Evolutionary conservation across 2,888 invertebrate species (phyloP), one percentile per base, ranked within the genome.

Genomic region (Nezara viridula): DNA sequence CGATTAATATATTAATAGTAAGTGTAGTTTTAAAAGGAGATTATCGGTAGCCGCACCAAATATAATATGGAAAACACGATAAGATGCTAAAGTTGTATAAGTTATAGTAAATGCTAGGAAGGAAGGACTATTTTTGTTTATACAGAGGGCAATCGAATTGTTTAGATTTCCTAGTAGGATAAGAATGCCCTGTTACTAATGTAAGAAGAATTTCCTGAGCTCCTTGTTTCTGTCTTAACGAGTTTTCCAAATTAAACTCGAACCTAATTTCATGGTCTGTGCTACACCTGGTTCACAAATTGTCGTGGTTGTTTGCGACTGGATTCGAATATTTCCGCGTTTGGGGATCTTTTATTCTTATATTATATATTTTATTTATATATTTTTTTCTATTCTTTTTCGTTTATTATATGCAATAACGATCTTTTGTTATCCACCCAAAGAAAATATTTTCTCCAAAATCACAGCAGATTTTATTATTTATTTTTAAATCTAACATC

Each of bases 191-290:
- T 32, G 32, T 73, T 73, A 73, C 19, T 73, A 73, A 73, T 73
- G 32, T 73, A 21, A 19, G 19, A 73, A 73, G 66, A 73, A 73
- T 73, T 73, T 73, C 66, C 66, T 37, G 5, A 37, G 32, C 37
- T 73, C 66, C 37, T 21, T 73, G 66, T 73, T 73, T 37, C 37
- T 19, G 32, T 73, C 37, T 73, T 73, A 73, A 73, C 37, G 66
- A 73, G 66, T 73, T 73, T 37, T 73, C 66, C 21, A 73, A 73
- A 19, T 73, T 73, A 73, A 37, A 73, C 66, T 73, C 66, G 5
- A 73, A 32, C 66, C 66, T 37, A 73, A 73, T 73, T 73, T 73
- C 66, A 73, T 73, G 66, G 32, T 73, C 66, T 73, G 19, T 37
- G 37, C 5, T 73, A 66, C 66, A 32, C 66, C 37, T 73, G 66